phyloP scores from a whole-genome alignment of 2,113 vertebrate species.

The Regulus satrapa region DNA sequence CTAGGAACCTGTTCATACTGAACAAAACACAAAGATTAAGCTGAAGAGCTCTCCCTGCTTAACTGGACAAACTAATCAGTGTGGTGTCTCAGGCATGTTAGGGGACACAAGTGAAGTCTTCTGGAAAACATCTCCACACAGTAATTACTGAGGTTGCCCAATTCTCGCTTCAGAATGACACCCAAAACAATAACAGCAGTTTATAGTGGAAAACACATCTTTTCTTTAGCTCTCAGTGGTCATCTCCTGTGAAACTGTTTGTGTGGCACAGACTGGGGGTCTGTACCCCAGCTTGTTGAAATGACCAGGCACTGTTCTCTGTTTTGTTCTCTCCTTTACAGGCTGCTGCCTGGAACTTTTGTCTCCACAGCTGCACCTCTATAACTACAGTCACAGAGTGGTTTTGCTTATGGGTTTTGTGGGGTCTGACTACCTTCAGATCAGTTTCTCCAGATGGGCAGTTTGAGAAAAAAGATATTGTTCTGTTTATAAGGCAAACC shows the following conservation, averaged over 20 bases:
- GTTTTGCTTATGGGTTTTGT: neutral
- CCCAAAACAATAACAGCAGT: neutral
- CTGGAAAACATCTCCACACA: neutral
- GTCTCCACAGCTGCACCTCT: neutral
- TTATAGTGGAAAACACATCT: neutral
- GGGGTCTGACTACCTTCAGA: neutral
- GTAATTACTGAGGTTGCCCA: neutral
- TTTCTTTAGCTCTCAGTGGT: neutral
- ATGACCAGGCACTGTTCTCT: neutral
- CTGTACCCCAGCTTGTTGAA: neutral
- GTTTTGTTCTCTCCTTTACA: neutral
- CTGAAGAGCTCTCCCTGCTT: neutral
- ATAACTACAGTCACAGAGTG: neutral
- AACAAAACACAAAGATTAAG: neutral
- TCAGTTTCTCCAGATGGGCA: neutral
- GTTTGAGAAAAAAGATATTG: rapidly evolving
- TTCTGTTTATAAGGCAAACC: neutral
- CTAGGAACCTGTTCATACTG: neutral
- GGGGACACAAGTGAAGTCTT: neutral
- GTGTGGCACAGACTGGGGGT: neutral
- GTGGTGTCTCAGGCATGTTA: neutral
- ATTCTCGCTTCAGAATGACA: neutral
- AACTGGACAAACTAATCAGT: neutral
- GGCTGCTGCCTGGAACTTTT: neutral
- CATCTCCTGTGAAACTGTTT: neutral